Base-by-base conservation (phyloP, 2,113 vertebrate species). In the Heloderma charlesbogerti region DNA sequence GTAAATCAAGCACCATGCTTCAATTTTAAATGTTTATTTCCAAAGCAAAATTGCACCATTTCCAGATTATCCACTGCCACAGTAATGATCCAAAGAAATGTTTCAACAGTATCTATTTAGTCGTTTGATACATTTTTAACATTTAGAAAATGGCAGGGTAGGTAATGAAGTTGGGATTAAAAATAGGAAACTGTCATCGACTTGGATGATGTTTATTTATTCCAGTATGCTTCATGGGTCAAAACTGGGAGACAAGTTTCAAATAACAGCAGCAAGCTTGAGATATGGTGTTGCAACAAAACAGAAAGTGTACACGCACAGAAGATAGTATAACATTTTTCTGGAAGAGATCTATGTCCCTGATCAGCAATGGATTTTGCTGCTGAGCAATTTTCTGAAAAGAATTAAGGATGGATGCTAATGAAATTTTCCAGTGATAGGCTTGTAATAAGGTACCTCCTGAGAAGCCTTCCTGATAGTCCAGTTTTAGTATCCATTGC, bases 121-220 rank as follows among this genome's bases (percentile, higher is more conserved):
- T 77, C 48, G 37, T 45, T 87, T 57, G 48, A 51, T 78, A 54
- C 48, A 84, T 84, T 88, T 87, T 75, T 34, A 77, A 20, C 18
- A 88, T 75, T 78, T 45, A 69, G 81, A 74, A 90, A 88, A 79
- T 45, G 15, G 37, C 4, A 54, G 69, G 34, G 29, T 75, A 74
- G 83, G 29, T n/a, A 86, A 74, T 82, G 54, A 37, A 31, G 16
- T 75, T 25, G 34, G 15, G 16, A 40, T 83, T 85, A 83, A 87
- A 89, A 87, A 83, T 43, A 88, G 80, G 34, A 78, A 22, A 34
- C 37, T 57, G 51, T 57, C 15, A 77, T 92, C 54, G 83, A 67
- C n/a, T 83, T 34, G 69, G 37, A 57, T 57, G 31, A 77, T n/a
- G 34, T 63, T 75, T 91, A 12, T 75, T 88, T 88, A 75, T 40